A percentile compares a stretch with the other conserved stretches of the same genome.
These are phyloP conservation scores for Pseudachorutes palmiensis DNA, from an alignment of 1,140 invertebrate species.

Conservation along the genomic window DNA sequence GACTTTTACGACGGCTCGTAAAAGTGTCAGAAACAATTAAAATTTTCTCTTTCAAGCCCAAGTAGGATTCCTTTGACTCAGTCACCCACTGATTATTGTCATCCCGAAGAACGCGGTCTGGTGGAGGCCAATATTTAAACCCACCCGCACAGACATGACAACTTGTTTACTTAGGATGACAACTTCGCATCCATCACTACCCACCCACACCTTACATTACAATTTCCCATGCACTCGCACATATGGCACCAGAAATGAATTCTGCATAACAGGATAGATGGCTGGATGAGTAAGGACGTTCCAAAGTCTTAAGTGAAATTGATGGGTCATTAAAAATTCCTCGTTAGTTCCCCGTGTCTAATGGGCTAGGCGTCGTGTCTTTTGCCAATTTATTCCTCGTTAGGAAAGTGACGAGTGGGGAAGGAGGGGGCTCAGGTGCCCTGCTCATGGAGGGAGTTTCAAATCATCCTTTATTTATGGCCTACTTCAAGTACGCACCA, in stretches of 20 bases:
- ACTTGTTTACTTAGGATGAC: too few relatives aligned
- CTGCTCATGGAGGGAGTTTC: constrained; percentile 14
- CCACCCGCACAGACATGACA: too few relatives aligned
- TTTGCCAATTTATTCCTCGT: constrained; percentile 26
- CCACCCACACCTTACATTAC: too few relatives aligned
- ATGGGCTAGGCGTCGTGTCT: background rate
- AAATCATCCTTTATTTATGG: constrained; percentile 20
- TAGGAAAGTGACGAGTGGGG: constrained; percentile 16
- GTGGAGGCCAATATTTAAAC: too few relatives aligned
- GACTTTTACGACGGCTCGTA: background rate
- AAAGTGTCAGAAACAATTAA: constrained; percentile 15
- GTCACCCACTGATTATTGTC: background rate
- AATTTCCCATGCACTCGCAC: too few relatives aligned
- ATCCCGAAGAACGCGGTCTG: background rate
- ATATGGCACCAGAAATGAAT: too few relatives aligned
- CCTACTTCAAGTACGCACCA: background rate
- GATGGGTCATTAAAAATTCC: background rate
- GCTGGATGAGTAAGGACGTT: too few relatives aligned
- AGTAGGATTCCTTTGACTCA: background rate
- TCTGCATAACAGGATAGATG: too few relatives aligned
- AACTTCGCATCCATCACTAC: too few relatives aligned
- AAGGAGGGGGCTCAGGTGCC: constrained; percentile 20
- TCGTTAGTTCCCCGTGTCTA: background rate
- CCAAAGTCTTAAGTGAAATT: too few relatives aligned
- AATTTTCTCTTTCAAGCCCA: background rate